phyloP scores from a whole-genome alignment of 1,140 invertebrate species.

The Drosophila nasuta region DNA sequence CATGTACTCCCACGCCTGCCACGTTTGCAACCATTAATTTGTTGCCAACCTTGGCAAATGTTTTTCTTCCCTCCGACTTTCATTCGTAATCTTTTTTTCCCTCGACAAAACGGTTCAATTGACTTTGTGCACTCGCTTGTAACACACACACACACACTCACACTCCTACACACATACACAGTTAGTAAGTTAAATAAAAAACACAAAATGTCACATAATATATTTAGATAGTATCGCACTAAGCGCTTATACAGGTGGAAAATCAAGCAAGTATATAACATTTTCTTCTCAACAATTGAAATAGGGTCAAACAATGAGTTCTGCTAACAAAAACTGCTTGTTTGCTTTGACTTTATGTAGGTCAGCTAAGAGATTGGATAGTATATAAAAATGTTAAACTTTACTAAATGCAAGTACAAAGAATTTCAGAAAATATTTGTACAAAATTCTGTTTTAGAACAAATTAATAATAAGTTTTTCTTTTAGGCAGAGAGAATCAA shows the following conservation, averaged over 20 bases:
- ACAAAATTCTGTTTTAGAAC: too few relatives aligned
- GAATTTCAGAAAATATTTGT: too few relatives aligned
- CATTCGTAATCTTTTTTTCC: slow-evolving; percentile 35
- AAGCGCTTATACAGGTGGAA: slow-evolving; percentile 9
- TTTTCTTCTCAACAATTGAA: not conserved
- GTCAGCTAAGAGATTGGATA: not conserved
- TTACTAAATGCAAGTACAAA: too few relatives aligned
- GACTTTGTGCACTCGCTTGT: slow-evolving; percentile 41
- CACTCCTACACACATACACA: not conserved
- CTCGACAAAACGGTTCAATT: slow-evolving; percentile 48
- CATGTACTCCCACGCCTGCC: slow-evolving; percentile 24
- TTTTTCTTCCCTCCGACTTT: slow-evolving; percentile 29
- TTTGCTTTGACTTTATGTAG: not conserved
- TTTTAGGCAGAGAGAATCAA: too few relatives aligned
- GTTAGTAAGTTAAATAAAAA: not conserved
- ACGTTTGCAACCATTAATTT: slow-evolving; percentile 39
- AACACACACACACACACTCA: slow-evolving; percentile 7
- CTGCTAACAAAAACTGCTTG: not conserved
- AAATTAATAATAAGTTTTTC: too few relatives aligned
- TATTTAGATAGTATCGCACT: slow-evolving; percentile 13
- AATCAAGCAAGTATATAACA: not conserved
- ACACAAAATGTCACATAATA: not conserved
- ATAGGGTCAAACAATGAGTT: not conserved
- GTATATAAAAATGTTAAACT: too few relatives aligned
- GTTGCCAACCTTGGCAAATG: slow-evolving; percentile 49